Conservation (phyloP, 2,797 vertebrate genomes). For the Esox masquinongy region DNA sequence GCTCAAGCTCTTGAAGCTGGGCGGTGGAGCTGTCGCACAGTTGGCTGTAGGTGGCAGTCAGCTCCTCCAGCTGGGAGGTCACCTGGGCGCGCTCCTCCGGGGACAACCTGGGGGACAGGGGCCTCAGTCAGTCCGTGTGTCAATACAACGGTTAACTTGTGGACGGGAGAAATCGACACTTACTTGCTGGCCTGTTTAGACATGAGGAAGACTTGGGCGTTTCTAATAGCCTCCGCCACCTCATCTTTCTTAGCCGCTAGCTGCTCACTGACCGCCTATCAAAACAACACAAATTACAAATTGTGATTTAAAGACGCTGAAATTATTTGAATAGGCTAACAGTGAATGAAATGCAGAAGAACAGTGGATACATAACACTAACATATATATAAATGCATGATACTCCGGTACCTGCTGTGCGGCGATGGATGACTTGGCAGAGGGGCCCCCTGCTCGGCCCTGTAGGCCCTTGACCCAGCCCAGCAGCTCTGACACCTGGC, state of each 20-base stretch:
- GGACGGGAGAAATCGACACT: slow-evolving; percentile 55
- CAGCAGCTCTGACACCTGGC: slow-evolving; percentile 90
- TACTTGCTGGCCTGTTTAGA: slow-evolving; percentile 96
- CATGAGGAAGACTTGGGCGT: slow-evolving; percentile 87
- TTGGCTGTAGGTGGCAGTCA: slow-evolving; percentile 84
- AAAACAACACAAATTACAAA: slow-evolving; percentile 14
- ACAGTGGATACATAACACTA: background rate
- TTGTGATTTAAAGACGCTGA: background rate
- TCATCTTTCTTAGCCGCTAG: slow-evolving; percentile 88
- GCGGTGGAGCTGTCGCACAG: slow-evolving; percentile 84
- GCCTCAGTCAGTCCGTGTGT: background rate
- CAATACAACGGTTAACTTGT: background rate
- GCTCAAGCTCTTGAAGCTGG: slow-evolving; percentile 91
- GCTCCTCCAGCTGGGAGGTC: slow-evolving; percentile 78
- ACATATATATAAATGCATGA: background rate
- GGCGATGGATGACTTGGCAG: slow-evolving; percentile 84
- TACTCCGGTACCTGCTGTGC: slow-evolving; percentile 85
- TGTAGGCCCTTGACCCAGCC: slow-evolving; percentile 86
- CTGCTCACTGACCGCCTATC: slow-evolving; percentile 87
- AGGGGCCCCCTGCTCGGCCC: slow-evolving; percentile 65
- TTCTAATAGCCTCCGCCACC: slow-evolving; percentile 89
- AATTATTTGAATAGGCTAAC: background rate
- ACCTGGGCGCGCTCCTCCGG: slow-evolving; percentile 84
- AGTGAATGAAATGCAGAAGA: background rate
- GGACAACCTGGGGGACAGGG: slow-evolving; percentile 78